Base-by-base conservation (phyloP, 1,140 invertebrate species). In the Drosophila parvula region DNA sequence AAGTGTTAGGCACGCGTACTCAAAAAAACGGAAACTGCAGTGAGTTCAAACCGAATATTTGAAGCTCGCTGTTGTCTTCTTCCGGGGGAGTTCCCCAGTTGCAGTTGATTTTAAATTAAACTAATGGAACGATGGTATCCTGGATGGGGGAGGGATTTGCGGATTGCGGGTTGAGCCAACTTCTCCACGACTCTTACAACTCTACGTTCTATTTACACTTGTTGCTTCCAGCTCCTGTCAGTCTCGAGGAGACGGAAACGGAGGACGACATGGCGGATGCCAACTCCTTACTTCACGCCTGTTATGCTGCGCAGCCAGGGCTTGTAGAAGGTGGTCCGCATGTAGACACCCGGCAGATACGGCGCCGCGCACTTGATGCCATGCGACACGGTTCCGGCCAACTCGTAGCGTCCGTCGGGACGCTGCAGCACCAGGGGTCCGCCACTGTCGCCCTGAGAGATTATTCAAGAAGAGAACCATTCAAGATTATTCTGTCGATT, bases 341-440 rank as follows among this genome's bases (percentile, higher is more conserved):
- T 98, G 91, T 98, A 98, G 3, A 98, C 97, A 34, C 97, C 97
- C 0, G 97, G 97, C 56, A 98, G 92, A 90, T 97, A 97, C 0
- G 97, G 97, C 32, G 97, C 96, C 1, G 97, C 98, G 90, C 98
- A 99, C 86, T 97, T 97, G 71, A 98, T 98, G 12, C 98, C 98
- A 92, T 99, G 98, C 6, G 98, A 98, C 0, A 99, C 97, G 0
- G 98, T 98, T 11, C 98, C 98, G 3, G 96, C 96, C 5, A 99
- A 93, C 63, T 97, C 95, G 95, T 97, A 99, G 62, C 95, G 94
- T 14, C 97, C 97, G 81, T 98, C 96, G 0, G 95, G 93, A 63
- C 96, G 93, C 90, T 97, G 96, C 22, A 98, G 93, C 34, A 98
- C 96, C 60, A 99, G 91, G 1, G 98, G 98, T 32, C 98, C 98